A percentile compares a stretch with the other conserved stretches of the same genome.
Evolutionary conservation across 2,113 vertebrate genomes (phyloP).

Genomic region (Cavia porcellus): DNA sequence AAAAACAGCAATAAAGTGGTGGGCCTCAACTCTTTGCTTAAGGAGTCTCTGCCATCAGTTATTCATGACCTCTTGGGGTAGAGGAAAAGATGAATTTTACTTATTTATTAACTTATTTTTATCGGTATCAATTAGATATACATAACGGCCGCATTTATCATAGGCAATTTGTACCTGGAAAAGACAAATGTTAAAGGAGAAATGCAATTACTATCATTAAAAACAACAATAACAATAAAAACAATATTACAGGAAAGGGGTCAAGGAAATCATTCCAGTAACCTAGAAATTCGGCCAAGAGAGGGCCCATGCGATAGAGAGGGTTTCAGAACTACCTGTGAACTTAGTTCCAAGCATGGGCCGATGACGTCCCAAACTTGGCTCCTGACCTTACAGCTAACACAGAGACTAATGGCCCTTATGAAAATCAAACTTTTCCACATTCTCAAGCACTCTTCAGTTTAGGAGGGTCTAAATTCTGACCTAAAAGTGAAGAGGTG

Average conservation of each 20-base stretch:
- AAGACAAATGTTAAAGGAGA: neutral
- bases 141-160: neutral
- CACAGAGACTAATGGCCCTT: neutral
- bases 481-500: neutral
- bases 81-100: neutral
- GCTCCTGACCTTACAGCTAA: neutral
- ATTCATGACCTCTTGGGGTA: neutral
- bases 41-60: neutral
- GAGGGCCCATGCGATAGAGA: neutral
- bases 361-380: fast-evolving
- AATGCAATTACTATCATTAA: neutral
- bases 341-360: neutral
- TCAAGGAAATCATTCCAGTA: slow-evolving; percentile 8
- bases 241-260: neutral
- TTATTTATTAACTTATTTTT: neutral
- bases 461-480: neutral
- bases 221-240: neutral
- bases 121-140: neutral
- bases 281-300: neutral
- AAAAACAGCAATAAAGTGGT: slow-evolving; percentile 1
- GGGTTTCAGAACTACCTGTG: neutral
- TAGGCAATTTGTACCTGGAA: neutral
- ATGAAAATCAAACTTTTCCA: neutral
- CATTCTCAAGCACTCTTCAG: neutral
- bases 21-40: neutral